A percentile compares a stretch with the other conserved stretches of the same genome.
These are phyloP conservation scores for Cyanoramphus novaezelandiae DNA, from an alignment of 2,113 vertebrate genomes.

Conservation along the genomic window DNA sequence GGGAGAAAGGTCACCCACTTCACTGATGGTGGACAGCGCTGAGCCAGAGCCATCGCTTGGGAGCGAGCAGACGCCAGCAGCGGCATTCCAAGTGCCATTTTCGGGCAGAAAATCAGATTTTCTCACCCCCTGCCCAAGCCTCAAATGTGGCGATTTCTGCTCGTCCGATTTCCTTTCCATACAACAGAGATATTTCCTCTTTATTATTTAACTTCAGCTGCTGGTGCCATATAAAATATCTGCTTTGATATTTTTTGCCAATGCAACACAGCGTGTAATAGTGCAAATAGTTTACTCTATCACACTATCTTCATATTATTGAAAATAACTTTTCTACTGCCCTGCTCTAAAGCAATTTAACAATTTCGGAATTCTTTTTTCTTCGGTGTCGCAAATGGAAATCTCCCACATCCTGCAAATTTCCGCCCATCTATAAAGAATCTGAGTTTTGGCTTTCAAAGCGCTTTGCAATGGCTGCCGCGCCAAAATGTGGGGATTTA, in stretches of 20 bases:
- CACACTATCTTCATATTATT: not conserved
- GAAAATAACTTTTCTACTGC: not conserved
- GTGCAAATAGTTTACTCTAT: not conserved
- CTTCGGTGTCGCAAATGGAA: not conserved
- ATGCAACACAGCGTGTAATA: not conserved
- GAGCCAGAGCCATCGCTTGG: not conserved
- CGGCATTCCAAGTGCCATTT: not conserved
- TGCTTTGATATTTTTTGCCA: not conserved
- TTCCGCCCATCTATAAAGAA: not conserved
- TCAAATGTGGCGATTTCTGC: not conserved
- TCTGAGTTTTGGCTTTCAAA: not conserved
- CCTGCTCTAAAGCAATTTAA: not conserved
- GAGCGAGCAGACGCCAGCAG: not conserved
- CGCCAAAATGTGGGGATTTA: not conserved
- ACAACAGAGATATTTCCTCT: not conserved
- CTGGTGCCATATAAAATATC: not conserved
- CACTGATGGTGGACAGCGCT: rapidly evolving
- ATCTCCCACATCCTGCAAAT: not conserved
- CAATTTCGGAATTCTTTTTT: not conserved
- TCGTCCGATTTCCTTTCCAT: not conserved
- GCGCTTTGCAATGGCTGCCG: not conserved
- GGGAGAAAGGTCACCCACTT: not conserved
- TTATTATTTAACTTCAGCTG: not conserved
- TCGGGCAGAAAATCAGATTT: not conserved
- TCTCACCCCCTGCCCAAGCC: rapidly evolving